Base-by-base conservation (phyloP, 2,797 vertebrate species). In the Catostomus latipinnis region DNA sequence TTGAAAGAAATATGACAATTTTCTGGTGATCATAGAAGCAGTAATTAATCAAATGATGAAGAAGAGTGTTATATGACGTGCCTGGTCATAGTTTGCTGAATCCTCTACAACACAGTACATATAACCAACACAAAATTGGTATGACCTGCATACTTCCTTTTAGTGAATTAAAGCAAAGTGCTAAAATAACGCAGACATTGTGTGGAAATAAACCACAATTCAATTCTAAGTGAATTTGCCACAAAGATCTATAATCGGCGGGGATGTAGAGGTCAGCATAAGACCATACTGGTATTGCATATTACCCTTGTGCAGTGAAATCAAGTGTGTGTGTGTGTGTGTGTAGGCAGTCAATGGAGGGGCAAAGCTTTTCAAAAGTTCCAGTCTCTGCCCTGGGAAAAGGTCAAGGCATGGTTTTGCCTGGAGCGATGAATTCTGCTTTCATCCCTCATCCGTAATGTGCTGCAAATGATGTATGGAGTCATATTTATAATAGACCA, bases 401-500 rank as follows among this genome's bases (percentile, higher is more conserved):
- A 92, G 92, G 92, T 93, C 92, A 89, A 88, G 87, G 89, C 91
- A 86, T 90, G 89, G 89, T 90, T 89, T 91, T 90, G 89, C 91
- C 85, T 87, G 89, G 87, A 77, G 76, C 75, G 8, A 92, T 93
- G 92, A 93, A 92, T 93, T 92, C 92, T 92, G 91, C 91, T 89
- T 91, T 89, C 89, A 86, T 74, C 86, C 89, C 90, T 91, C 85
- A 85, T 81, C 88, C 88, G 88, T 92, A 94, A 93, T 91, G 91
- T 91, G 89, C 91, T 88, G 85, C 63, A 56, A 90, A 93, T 94
- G 92, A 93, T 92, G 87, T 91, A 93, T 93, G 87, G 89, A 86
- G 86, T 88, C 91, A 89, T 92, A 92, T 94, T 93, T 94, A 92
- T 93, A 93, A 93, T 90, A 86, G 90, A 88, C 89, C 91, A 92